Evolutionary conservation across 1,140 invertebrate species (phyloP).

Genomic region (Heliothis virescens): DNA sequence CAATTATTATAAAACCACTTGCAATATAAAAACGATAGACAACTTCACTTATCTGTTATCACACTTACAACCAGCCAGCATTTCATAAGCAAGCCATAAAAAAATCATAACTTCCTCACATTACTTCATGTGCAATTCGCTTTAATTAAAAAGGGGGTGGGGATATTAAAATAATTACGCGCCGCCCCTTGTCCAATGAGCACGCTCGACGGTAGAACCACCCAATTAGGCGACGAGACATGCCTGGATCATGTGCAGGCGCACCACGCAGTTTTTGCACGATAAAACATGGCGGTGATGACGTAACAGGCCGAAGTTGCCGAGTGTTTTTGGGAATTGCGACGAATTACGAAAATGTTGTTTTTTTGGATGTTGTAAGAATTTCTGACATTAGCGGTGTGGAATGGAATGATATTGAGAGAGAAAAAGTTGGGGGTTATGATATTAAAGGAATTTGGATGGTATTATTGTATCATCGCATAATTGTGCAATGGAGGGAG

Average conservation of each 20-base stretch:
- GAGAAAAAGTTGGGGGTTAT: background rate
- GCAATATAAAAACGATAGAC: background rate
- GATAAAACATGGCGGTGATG: constrained; percentile 62
- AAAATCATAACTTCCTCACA: constrained; percentile 38
- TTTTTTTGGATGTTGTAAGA: constrained; percentile 39
- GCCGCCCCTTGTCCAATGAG: constrained; percentile 67
- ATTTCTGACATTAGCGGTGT: constrained; percentile 40
- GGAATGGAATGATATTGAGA: background rate
- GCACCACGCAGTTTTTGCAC: constrained; percentile 68
- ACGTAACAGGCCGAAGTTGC: constrained; percentile 53
- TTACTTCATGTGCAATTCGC: constrained; percentile 50
- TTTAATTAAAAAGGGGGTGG: constrained; percentile 80
- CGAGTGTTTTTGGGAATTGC: constrained; percentile 51
- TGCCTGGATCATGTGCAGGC: constrained; percentile 56
- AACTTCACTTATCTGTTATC: constrained; percentile 3
- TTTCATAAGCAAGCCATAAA: constrained; percentile 23
- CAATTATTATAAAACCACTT: background rate
- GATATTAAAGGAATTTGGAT: background rate
- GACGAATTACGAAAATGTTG: constrained; percentile 40
- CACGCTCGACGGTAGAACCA: constrained; percentile 56
- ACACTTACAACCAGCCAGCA: background rate
- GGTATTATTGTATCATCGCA: background rate
- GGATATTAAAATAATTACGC: constrained; percentile 79
- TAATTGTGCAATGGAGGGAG: background rate
- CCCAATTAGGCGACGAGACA: constrained; percentile 72